Evolutionary conservation across 23 tunicate species (phyloP).

Genomic region (Oikopleura vanhoeffeni): DNA sequence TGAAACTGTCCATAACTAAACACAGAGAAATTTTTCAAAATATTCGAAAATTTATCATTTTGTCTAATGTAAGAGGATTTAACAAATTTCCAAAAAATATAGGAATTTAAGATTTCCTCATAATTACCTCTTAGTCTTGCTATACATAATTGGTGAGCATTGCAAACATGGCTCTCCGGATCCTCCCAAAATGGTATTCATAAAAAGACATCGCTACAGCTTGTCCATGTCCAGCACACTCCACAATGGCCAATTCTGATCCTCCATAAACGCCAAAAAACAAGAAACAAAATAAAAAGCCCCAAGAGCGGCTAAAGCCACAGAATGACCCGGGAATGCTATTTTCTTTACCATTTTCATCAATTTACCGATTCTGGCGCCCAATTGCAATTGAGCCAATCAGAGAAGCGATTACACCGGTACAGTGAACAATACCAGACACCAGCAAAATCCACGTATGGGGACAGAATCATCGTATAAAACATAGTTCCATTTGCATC

Average conservation of each 20-base stretch:
- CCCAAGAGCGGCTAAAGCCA: slow-evolving; percentile 29
- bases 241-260: slow-evolving; percentile 39
- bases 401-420: slow-evolving; percentile 61
- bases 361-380: slow-evolving; percentile 42
- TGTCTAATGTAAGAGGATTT: no score
- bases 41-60: no score
- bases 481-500: not conserved
- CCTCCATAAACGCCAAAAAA: slow-evolving; percentile 84
- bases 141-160: no score
- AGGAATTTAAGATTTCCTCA: no score
- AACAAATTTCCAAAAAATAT: no score
- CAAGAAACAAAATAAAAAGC: slow-evolving; percentile 56
- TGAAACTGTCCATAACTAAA: no score
- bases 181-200: slow-evolving; percentile 26
- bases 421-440: slow-evolving; percentile 61
- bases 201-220: slow-evolving; percentile 18
- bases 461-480: slow-evolving; percentile 19
- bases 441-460: slow-evolving; percentile 56
- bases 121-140: no score
- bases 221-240: slow-evolving; percentile 17
- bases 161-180: no score
- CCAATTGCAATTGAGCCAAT: slow-evolving; percentile 37
- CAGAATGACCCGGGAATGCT: slow-evolving; percentile 20
- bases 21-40: no score
- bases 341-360: slow-evolving; percentile 19